These are phyloP conservation scores for Pinna nobilis DNA, from an alignment of 1,140 invertebrate genomes.

Conservation along the genomic window DNA sequence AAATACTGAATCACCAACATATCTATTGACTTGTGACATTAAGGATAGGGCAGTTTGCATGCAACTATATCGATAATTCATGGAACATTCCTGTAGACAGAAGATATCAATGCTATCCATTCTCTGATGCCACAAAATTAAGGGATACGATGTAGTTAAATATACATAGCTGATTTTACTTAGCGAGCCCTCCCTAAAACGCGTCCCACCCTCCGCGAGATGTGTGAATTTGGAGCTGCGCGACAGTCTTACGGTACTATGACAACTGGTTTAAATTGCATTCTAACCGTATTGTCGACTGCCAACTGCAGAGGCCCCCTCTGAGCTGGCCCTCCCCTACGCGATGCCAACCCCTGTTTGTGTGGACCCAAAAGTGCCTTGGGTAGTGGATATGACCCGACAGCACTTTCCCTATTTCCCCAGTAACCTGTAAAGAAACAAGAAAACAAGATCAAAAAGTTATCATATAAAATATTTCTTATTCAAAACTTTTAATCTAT, in stretches of 20 bases:
- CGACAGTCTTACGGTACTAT: conserved; percentile 2
- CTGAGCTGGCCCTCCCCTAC: conserved; percentile 60
- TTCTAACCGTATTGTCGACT: conserved; percentile 29
- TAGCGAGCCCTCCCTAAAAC: conserved; percentile 62
- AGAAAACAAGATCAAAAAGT: too few species aligned
- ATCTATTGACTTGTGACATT: too few species aligned
- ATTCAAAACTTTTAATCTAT: too few species aligned
- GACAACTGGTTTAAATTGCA: conserved; percentile 9
- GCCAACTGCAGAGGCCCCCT: conserved; percentile 54
- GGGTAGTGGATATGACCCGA: conserved; percentile 35
- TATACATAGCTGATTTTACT: too few species aligned
- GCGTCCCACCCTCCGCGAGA: conserved; percentile 60
- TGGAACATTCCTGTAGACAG: too few species aligned
- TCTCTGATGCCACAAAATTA: too few species aligned
- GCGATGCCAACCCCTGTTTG: conserved; percentile 49
- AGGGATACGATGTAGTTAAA: too few species aligned
- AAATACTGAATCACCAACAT: too few species aligned
- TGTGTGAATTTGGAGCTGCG: conserved; percentile 35
- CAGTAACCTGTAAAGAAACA: conserved; percentile 48
- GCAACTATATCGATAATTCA: too few species aligned
- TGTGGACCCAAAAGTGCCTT: conserved; percentile 44
- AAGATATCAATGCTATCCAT: too few species aligned
- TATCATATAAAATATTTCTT: too few species aligned
- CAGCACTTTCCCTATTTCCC: conserved; percentile 50
- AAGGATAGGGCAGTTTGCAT: too few species aligned